These are phyloP conservation scores for Conus betulinus DNA, from an alignment of 1,140 invertebrate genomes.

Conservation along the genomic window DNA sequence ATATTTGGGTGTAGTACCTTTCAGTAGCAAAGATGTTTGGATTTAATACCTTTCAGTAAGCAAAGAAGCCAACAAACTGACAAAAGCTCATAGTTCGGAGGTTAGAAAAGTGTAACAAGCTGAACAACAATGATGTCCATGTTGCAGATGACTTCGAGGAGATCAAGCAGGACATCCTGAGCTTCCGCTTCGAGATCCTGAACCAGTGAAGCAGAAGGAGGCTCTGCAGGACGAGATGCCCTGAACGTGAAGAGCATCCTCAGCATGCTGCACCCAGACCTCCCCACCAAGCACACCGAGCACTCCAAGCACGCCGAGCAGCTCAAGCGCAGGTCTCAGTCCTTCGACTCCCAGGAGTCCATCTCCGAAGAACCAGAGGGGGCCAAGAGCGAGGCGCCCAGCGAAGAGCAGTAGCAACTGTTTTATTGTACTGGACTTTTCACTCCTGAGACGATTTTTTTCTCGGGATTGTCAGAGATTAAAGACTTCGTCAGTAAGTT, in stretches of 20 bases:
- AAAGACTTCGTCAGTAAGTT: not conserved
- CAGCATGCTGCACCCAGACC: not conserved
- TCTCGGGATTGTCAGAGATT: not conserved
- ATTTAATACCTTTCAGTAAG: no score
- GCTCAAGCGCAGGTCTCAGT: not conserved
- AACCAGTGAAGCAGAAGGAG: slow-evolving; percentile 52
- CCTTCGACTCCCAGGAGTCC: slow-evolving; percentile 4
- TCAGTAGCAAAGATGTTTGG: no score
- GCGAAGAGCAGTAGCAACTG: not conserved
- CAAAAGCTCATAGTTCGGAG: no score
- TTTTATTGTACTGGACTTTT: no score
- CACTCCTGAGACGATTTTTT: not conserved
- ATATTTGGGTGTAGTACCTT: no score
- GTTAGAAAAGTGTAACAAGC: no score
- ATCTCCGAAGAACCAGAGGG: not conserved
- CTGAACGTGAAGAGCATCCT: slow-evolving; percentile 36
- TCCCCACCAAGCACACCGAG: no score
- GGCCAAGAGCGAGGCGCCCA: not conserved
- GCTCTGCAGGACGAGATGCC: slow-evolving; percentile 46
- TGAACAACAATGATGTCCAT: not conserved
- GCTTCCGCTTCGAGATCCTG: slow-evolving; percentile 70
- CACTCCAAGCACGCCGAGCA: not conserved
- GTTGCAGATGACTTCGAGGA: slow-evolving; percentile 69
- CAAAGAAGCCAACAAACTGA: no score
- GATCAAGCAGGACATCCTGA: slow-evolving; percentile 72